Evolutionary conservation across 2,888 invertebrate species (phyloP), one percentile per base, ranked within the genome.

Genomic region (Chelonus formosanus): DNA sequence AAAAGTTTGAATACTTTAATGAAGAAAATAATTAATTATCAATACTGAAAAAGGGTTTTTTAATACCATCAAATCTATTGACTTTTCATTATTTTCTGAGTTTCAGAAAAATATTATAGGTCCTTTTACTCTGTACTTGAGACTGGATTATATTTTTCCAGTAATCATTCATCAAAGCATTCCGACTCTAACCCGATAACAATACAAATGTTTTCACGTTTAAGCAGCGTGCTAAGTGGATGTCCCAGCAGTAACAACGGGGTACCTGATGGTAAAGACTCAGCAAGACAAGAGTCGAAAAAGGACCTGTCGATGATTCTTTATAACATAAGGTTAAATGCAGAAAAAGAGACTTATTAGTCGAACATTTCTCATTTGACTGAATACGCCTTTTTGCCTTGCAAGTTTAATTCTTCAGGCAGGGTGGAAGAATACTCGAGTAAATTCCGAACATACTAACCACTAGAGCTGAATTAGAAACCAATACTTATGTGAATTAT

Each of bases 381-480:
- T 69, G 70, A 57, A 61, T 71, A 45, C 70, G 74, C 73, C 74
- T 73, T 73, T 71, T 74, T 73, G 73, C 72, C 72, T 73, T 50
- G 56, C 32, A 35, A 45, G 10, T 48, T 32, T 56, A 44, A 36
- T 67, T 63, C 53, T 63, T 52, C 45, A 54, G 52, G 34, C 60
- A 67, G 65, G 6, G 4, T 40, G 40, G 4, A 40, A 40, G 3
- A 40, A 40, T 40, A 40, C 20, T 20, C 20, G 20, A 20, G 20
- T 45, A 8, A 4, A 31, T 7, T 44, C 32, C 20, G 20, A 31
- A 10, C 40, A 55, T 6, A 58, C 8, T 44, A 6, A 32, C 53
- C 52, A 53, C 69, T 3, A 83, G 87, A 54, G 85, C 85, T 74
- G 86, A 87, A 63, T 3, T 86, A 86, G 72, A 86, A 86, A 73